Evolutionary conservation across 2,888 invertebrate genomes (phyloP), one percentile per base, ranked within the genome.

Genomic region (Corbicula japonica): DNA sequence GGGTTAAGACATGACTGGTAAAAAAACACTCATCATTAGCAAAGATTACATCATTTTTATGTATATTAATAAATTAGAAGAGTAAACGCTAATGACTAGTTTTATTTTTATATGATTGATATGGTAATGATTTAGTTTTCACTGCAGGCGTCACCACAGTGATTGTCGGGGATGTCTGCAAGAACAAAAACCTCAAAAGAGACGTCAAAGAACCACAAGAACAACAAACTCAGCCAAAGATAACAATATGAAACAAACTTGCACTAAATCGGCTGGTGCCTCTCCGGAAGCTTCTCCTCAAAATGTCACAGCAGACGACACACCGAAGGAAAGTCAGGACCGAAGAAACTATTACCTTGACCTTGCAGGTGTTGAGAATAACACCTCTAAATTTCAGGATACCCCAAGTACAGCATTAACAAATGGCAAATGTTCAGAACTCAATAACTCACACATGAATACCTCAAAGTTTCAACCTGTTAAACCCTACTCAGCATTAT

Each of bases 331-430:
- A 75, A 87, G 89, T 54, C 90, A 89, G 79, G 90, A 91, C 68
- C 81, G 90, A n/a, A 74, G 90, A 32, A 91, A 91, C 81, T 93
- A 93, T 81, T 93, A 93, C 83, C 87, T 93, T 38, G 93, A 93
- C 80, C 82, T 93, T 74, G 93, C 93, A 0, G 93, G 93, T 1
- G 88, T 93, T 15, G 93, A 93, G 85, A 92, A 92, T 78, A 90
- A 90, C 71, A 84, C 88, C n/a, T 85, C 89, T 26, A 85, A 85
- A 76, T 85, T 87, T 74, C 88, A 88, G 68, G 70, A 83, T 23
- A 74, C 60, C 32, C 73, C 69, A 34, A 52, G 41, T 71, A 26
- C 78, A 77, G 76, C 83, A 78, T 76, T 84, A 77, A 62, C 72
- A 35, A 76, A 72, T n/a, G 72, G 58, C 62, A 60, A 58, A 21